Evolutionary conservation across 2,113 vertebrate species (phyloP).

Genomic region (Kryptolebias marmoratus): DNA sequence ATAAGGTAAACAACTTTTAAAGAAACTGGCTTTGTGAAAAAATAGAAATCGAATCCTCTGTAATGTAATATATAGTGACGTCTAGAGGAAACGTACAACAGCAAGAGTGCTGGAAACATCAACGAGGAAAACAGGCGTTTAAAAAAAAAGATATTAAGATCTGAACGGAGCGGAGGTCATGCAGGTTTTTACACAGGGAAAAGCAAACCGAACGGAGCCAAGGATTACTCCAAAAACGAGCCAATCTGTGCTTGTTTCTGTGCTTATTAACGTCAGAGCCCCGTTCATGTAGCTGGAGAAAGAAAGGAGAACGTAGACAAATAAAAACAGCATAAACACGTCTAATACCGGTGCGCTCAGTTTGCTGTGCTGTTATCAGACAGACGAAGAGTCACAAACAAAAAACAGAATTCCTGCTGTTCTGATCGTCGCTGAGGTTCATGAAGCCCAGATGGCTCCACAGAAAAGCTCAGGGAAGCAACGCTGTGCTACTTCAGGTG

Average conservation of each 20-base stretch:
- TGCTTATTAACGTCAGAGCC: constrained; percentile 39
- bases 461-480: constrained; percentile 7
- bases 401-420: background rate
- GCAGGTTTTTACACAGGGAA: constrained; percentile 56
- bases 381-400: constrained; percentile 2
- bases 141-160: constrained; percentile 15
- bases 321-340: constrained; percentile 5
- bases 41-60: constrained; percentile 39
- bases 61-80: constrained; percentile 25
- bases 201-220: constrained; percentile 2
- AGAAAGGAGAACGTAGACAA: constrained; percentile 9
- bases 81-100: constrained; percentile 23
- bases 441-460: background rate
- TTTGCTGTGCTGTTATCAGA: constrained; percentile 52
- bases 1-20: constrained; percentile 31
- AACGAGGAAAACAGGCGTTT: background rate
- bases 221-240: background rate
- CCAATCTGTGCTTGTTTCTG: constrained; percentile 42
- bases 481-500: background rate
- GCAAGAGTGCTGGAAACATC: constrained; percentile 45
- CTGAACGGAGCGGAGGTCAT: constrained; percentile 39
- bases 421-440: background rate
- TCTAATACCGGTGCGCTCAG: constrained; percentile 40
- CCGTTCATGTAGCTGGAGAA: background rate
- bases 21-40: constrained; percentile 31